Evolutionary conservation across 2,888 invertebrate species (phyloP).

Genomic region (Aporophyla lueneburgensis): DNA sequence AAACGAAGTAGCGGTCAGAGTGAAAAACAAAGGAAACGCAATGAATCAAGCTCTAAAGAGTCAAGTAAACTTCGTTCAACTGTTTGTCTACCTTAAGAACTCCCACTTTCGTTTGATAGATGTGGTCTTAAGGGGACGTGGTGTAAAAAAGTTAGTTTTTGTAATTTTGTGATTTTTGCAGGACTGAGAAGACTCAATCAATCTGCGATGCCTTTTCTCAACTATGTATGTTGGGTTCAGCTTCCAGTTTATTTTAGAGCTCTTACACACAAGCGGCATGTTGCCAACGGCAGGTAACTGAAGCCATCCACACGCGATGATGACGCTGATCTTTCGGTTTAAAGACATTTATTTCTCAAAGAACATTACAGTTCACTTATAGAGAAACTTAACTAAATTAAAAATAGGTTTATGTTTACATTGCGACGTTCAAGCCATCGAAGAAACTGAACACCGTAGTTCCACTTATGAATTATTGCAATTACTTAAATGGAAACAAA

Average conservation of each 20-base stretch:
- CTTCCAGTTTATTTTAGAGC: neutral
- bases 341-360: too few species aligned
- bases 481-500: too few species aligned
- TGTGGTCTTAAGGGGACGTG: conserved; percentile 30
- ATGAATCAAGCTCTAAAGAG: conserved; percentile 73
- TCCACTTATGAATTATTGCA: too few species aligned
- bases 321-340: too few species aligned
- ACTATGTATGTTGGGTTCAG: neutral
- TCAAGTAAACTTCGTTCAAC: conserved; percentile 67
- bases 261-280: too few species aligned
- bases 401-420: too few species aligned
- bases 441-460: too few species aligned
- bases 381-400: too few species aligned
- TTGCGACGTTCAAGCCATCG: too few species aligned
- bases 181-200: neutral
- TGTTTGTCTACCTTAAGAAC: conserved; percentile 67
- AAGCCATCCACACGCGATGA: too few species aligned
- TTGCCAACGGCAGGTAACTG: too few species aligned
- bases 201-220: neutral
- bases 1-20: conserved; percentile 46
- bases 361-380: too few species aligned
- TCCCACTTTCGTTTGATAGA: conserved; percentile 50
- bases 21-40: conserved; percentile 55
- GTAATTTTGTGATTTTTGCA: neutral
- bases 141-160: neutral